Percentiles rank a stretch among this genome's conserved stretches.
phyloP scores from a whole-genome alignment of 2,888 invertebrate genomes.

The Proisotoma minuta region DNA sequence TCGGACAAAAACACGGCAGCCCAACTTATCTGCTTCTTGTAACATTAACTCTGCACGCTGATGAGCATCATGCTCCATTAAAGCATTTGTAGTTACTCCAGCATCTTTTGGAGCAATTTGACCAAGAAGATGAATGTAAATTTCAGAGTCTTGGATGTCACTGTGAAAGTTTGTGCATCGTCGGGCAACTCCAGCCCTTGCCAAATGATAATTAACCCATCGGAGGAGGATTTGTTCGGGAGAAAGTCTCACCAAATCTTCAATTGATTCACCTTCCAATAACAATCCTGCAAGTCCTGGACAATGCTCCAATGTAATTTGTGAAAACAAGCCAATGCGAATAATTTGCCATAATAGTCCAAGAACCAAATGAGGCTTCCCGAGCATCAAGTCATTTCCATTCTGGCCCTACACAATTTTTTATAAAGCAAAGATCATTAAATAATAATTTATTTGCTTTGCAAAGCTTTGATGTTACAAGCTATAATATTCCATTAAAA shows the following conservation, averaged over 20 bases:
- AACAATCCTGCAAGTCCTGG: constrained; percentile 91
- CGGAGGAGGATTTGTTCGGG: constrained; percentile 93
- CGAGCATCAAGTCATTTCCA: constrained; percentile 90
- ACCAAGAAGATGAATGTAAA: constrained; percentile 72
- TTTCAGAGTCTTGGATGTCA: constrained; percentile 93
- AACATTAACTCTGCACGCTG: constrained; percentile 88
- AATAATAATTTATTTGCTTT: too few species aligned
- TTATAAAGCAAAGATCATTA: too few species aligned
- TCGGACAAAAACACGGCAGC: constrained; percentile 91
- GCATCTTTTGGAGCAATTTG: constrained; percentile 78
- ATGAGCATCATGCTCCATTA: constrained; percentile 59
- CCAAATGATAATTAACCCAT: constrained; percentile 98
- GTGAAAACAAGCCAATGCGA: constrained; percentile 95
- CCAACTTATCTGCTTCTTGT: constrained; percentile 91
- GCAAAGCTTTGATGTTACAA: too few species aligned
- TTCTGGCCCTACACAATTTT: too few species aligned
- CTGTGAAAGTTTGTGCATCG: constrained; percentile 88
- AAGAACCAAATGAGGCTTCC: constrained; percentile 86
- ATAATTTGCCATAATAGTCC: constrained; percentile 99
- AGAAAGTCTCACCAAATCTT: constrained; percentile 85
- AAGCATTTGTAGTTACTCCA: constrained; percentile 76
- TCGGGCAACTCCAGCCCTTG: constrained; percentile 71
- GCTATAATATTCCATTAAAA: constrained; percentile 96
- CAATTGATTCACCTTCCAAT: constrained; percentile 81
- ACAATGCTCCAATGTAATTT: constrained; percentile 96